Evolutionary conservation across 2,888 invertebrate genomes (phyloP).

Genomic region (Drosophila mercatorum): DNA sequence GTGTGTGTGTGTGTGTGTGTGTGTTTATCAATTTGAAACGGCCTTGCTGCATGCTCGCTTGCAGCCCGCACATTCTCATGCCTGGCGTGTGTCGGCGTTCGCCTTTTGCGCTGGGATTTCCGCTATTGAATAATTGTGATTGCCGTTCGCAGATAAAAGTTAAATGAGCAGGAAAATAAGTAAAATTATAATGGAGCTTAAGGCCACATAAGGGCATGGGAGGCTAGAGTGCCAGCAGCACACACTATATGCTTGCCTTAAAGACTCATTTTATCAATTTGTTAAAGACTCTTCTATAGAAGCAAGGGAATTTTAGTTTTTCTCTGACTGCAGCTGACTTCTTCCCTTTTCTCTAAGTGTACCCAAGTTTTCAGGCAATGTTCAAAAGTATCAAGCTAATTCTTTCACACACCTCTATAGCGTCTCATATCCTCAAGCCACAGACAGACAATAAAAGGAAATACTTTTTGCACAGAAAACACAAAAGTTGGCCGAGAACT

Average conservation of each 20-base stretch:
- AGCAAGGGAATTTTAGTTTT: not conserved
- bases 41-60: slow-evolving; percentile 36
- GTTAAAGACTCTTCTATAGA: too few species aligned
- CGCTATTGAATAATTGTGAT: slow-evolving; percentile 81
- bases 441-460: slow-evolving; percentile 17
- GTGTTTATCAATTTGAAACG: slow-evolving; percentile 44
- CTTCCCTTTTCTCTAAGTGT: not conserved
- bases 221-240: not conserved
- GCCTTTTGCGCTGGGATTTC: slow-evolving; percentile 59
- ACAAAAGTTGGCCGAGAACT: not conserved
- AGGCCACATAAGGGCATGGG: slow-evolving; percentile 28
- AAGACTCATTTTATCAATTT: too few species aligned
- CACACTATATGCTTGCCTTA: not conserved
- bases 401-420: not conserved
- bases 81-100: slow-evolving; percentile 13
- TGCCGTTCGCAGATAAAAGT: slow-evolving; percentile 78
- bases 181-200: slow-evolving; percentile 60
- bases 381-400: not conserved
- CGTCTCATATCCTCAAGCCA: not conserved
- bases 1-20: not conserved
- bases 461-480: not conserved
- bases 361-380: not conserved
- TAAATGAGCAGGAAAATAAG: slow-evolving; percentile 83
- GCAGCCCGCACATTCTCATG: slow-evolving; percentile 56
- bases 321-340: not conserved